Evolutionary conservation across 2,888 invertebrate species (phyloP).

Genomic region (Agonopterix heracliana): DNA sequence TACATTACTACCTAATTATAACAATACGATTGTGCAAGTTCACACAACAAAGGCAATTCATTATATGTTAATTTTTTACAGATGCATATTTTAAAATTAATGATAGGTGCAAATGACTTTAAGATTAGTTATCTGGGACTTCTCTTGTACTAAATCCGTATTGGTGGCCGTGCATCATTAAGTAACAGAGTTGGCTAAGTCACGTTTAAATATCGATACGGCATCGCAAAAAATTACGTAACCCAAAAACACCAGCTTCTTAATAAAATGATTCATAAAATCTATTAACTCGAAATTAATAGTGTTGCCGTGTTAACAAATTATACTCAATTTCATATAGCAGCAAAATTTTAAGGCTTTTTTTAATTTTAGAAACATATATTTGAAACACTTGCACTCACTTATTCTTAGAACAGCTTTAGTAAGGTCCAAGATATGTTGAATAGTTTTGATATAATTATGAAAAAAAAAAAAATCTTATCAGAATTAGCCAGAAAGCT

Average conservation of each 20-base stretch:
- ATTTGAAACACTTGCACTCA: too few relatives aligned
- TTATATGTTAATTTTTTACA: constrained; percentile 49
- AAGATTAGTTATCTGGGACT: constrained; percentile 49
- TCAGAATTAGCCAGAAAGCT: too few relatives aligned
- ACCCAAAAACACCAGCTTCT: constrained; percentile 25
- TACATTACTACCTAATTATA: neutral
- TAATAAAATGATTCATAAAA: constrained; percentile 1
- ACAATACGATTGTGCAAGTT: constrained; percentile 26
- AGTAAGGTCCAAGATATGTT: too few relatives aligned
- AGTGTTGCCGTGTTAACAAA: too few relatives aligned
- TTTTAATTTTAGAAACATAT: too few relatives aligned
- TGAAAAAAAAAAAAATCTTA: too few relatives aligned
- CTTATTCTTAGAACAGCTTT: too few relatives aligned
- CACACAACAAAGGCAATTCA: constrained; percentile 43
- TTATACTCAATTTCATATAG: too few relatives aligned
- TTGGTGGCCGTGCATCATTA: constrained; percentile 49
- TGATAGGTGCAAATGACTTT: constrained; percentile 51
- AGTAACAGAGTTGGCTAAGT: constrained; percentile 59
- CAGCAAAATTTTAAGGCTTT: too few relatives aligned
- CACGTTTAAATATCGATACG: constrained; percentile 57
- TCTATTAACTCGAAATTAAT: constrained; percentile 6
- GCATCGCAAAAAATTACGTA: constrained; percentile 52
- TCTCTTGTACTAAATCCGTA: constrained; percentile 47
- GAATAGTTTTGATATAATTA: too few relatives aligned
- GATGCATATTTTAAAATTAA: constrained; percentile 59